Evolutionary conservation across 2,888 invertebrate species (phyloP).

Genomic region (Meteorus colon): DNA sequence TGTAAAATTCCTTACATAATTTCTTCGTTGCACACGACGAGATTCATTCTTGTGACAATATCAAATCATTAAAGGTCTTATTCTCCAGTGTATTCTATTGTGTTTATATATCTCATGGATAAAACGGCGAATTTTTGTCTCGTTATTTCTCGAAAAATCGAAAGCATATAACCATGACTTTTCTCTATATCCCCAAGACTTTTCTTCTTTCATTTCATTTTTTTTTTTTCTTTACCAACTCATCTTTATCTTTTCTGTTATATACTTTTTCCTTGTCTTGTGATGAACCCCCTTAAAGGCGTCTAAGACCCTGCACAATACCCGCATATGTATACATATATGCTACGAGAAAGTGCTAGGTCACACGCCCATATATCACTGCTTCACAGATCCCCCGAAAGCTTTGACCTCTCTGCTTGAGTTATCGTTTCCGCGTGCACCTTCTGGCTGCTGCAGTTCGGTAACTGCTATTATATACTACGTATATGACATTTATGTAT

Average conservation of each 20-base stretch:
- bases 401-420: conserved; percentile 49
- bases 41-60: too few relatives aligned
- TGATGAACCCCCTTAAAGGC: conserved; percentile 44
- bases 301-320: background rate
- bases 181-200: background rate
- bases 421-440: conserved; percentile 20
- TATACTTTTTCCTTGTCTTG: conserved; percentile 25
- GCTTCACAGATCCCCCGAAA: conserved; percentile 54
- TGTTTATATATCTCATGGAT: background rate
- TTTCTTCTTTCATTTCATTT: background rate
- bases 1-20: too few relatives aligned
- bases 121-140: background rate
- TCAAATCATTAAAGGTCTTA: too few relatives aligned
- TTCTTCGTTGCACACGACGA: too few relatives aligned
- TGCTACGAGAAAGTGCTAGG: conserved; percentile 34
- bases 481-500: background rate
- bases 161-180: background rate
- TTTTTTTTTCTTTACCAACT: background rate
- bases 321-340: background rate
- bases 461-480: conserved; percentile 5
- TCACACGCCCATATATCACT: conserved; percentile 47
- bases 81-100: background rate
- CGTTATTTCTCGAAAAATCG: background rate
- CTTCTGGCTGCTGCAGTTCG: conserved; percentile 3
- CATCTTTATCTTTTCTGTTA: background rate